phyloP scores from a whole-genome alignment of 2,113 vertebrate species.

The Scomber colias region DNA sequence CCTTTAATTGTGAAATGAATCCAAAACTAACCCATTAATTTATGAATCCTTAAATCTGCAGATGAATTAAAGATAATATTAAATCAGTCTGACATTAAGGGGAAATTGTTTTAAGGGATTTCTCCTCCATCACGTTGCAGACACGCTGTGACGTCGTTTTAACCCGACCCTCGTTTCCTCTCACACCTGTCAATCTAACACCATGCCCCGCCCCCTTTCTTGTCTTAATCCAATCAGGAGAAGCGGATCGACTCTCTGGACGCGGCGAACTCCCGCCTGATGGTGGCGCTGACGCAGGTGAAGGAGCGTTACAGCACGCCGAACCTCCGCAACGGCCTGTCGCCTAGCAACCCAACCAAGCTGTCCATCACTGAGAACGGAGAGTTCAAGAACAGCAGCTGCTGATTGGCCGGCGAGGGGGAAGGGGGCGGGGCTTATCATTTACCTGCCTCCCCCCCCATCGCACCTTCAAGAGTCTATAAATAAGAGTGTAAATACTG shows the following conservation, averaged over 20 bases:
- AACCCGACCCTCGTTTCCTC: neutral
- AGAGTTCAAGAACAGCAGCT: constrained; percentile 99
- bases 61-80: too few species aligned
- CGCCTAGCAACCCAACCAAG: constrained; percentile 94
- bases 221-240: constrained; percentile 87
- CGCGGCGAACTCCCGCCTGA: constrained; percentile 93
- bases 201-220: constrained; percentile 12
- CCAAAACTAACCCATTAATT: too few species aligned
- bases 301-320: constrained; percentile 95
- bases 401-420: constrained; percentile 80
- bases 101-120: too few species aligned
- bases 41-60: too few species aligned
- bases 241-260: constrained; percentile 95
- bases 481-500: constrained; percentile 62
- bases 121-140: too few species aligned
- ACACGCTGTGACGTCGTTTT: constrained; percentile 30
- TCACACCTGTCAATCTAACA: constrained; percentile 1
- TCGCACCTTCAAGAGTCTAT: constrained; percentile 13
- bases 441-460: constrained; percentile 34
- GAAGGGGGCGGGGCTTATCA: constrained; percentile 46
- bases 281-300: constrained; percentile 96
- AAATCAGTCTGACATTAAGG: too few species aligned
- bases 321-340: constrained; percentile 91
- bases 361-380: constrained; percentile 99
- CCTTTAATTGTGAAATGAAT: too few species aligned